phyloP scores from a whole-genome alignment of 1,140 invertebrate species.

The Medauroidea extradentata region DNA sequence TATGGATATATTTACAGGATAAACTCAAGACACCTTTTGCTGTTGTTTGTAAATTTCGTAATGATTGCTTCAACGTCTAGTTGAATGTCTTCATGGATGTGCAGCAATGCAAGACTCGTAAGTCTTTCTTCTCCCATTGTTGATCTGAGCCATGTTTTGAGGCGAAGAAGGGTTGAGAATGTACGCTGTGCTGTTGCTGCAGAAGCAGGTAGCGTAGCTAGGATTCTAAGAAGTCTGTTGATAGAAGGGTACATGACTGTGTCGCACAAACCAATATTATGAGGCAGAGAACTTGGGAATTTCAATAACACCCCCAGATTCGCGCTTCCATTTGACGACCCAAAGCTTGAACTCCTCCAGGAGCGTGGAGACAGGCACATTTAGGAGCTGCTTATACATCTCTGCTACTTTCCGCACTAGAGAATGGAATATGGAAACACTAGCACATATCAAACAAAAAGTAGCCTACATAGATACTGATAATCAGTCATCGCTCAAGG shows the following conservation, averaged over 20 bases:
- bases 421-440: no score
- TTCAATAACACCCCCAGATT: background rate
- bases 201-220: constrained; percentile 31
- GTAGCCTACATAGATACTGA: no score
- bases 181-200: constrained; percentile 28
- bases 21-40: no score
- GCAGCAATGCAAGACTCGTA: constrained; percentile 27
- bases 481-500: no score
- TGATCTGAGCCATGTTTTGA: constrained; percentile 33
- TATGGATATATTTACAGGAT: no score
- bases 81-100: constrained; percentile 29
- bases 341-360: constrained; percentile 16
- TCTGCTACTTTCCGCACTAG: constrained; percentile 9
- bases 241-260: constrained; percentile 21
- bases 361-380: constrained; percentile 12
- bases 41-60: no score
- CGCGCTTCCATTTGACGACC: constrained; percentile 25
- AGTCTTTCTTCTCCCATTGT: constrained; percentile 29
- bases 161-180: constrained; percentile 31
- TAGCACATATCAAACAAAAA: no score
- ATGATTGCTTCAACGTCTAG: no score
- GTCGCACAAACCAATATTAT: constrained; percentile 10
- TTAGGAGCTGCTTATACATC: constrained; percentile 10
- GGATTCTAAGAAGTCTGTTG: constrained; percentile 18
- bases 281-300: background rate